phyloP scores from a whole-genome alignment of 2,113 vertebrate species.

The Diphyllodes magnificus region DNA sequence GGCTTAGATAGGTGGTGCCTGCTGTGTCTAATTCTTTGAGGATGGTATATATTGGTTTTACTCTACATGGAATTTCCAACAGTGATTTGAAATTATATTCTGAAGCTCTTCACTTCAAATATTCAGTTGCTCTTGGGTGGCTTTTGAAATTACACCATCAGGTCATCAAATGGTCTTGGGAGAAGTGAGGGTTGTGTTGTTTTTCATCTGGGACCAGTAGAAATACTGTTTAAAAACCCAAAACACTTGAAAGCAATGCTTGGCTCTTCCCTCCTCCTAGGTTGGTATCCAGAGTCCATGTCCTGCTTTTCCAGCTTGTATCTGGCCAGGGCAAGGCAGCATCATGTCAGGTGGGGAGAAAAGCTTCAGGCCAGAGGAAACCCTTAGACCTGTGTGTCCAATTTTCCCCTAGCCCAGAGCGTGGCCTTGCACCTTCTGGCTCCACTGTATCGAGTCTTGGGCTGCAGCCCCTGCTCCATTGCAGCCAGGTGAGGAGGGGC shows the following conservation, averaged over 20 bases:
- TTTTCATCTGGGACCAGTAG: background rate
- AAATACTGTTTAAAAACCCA: background rate
- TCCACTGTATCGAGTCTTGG: background rate
- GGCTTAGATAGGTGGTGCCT: constrained; percentile 14
- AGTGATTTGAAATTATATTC: background rate
- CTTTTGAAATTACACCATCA: constrained; percentile 12
- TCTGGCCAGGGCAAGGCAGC: background rate
- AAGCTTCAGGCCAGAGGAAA: background rate
- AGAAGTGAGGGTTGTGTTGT: background rate
- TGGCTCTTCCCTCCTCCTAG: background rate
- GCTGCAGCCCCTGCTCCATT: background rate
- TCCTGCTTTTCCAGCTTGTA: background rate
- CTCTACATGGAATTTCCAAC: background rate
- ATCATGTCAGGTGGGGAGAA: background rate
- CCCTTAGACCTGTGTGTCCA: fast-evolving
- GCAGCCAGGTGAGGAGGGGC: background rate
- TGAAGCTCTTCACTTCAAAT: background rate
- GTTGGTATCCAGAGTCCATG: background rate
- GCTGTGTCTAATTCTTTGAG: constrained; percentile 20
- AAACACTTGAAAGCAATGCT: background rate
- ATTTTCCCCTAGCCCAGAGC: background rate
- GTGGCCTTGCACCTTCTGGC: background rate
- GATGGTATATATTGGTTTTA: background rate
- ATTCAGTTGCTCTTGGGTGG: background rate
- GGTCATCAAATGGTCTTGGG: constrained; percentile 6